Evolutionary conservation across 2,113 vertebrate genomes (phyloP).

Genomic region (Urocolius indicus): DNA sequence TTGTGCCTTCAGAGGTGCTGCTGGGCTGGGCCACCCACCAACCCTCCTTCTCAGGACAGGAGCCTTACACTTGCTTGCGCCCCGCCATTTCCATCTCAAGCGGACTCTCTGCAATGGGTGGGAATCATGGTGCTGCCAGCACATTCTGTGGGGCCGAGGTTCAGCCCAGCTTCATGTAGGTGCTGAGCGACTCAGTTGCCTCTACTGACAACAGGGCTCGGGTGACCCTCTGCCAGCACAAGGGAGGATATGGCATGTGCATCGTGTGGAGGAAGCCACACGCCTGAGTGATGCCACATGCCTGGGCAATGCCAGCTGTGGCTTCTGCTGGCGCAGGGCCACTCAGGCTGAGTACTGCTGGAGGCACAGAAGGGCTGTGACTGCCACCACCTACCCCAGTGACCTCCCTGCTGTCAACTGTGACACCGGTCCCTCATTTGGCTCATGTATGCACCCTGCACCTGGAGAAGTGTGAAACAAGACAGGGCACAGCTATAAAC

Average conservation of each 20-base stretch:
- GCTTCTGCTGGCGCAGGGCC: fast-evolving
- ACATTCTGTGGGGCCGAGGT: fast-evolving
- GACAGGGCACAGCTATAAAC: neutral
- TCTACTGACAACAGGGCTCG: fast-evolving
- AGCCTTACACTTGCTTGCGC: fast-evolving
- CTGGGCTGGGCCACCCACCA: neutral
- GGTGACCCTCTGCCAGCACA: fast-evolving
- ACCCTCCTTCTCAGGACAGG: neutral
- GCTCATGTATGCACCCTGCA: fast-evolving
- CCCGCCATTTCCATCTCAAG: neutral
- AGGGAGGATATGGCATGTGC: neutral
- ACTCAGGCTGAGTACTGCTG: fast-evolving
- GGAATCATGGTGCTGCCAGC: neutral
- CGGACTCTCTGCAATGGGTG: neutral
- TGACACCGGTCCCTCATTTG: neutral
- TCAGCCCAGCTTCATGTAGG: neutral
- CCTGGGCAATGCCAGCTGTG: neutral
- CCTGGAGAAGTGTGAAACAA: neutral
- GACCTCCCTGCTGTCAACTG: neutral
- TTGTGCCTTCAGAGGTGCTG: neutral
- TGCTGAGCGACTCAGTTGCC: neutral
- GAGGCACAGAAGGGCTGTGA: fast-evolving
- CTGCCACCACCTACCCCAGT: neutral
- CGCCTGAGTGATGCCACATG: fast-evolving
- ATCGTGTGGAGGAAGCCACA: fast-evolving